These are phyloP conservation scores for Oryzias dopingdopingensis DNA, from an alignment of 2,797 vertebrate genomes.

Conservation along the genomic window DNA sequence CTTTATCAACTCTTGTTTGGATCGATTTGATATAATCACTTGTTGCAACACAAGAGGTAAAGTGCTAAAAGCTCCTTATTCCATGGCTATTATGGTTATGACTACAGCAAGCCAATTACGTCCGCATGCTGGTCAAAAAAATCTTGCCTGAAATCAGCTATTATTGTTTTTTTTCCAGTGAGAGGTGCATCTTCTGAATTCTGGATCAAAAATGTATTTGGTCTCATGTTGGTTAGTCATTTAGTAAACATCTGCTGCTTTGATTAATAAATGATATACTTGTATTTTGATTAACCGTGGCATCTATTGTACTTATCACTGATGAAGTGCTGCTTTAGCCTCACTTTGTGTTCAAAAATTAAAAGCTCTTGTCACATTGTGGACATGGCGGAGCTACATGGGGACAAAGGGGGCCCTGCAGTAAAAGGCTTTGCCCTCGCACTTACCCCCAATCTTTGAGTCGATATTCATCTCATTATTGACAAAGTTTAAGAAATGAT, in stretches of 20 bases:
- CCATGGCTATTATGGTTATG: constrained; percentile 44
- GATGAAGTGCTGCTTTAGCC: too few species aligned
- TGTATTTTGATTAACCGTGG: too few species aligned
- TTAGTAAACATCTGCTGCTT: constrained; percentile 24
- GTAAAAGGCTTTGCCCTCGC: too few species aligned
- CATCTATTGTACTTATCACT: too few species aligned
- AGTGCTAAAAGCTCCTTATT: constrained; percentile 58
- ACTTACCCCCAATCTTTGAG: too few species aligned
- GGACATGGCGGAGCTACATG: too few species aligned
- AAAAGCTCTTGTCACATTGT: too few species aligned
- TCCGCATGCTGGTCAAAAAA: constrained; percentile 47
- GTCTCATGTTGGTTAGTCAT: constrained; percentile 27
- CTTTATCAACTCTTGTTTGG: constrained; percentile 48
- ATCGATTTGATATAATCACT: constrained; percentile 69
- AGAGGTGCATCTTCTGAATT: constrained; percentile 46
- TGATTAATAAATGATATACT: constrained; percentile 3
- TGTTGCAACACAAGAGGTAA: constrained; percentile 61
- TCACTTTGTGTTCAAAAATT: too few species aligned
- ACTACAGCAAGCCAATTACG: constrained; percentile 62
- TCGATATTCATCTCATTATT: too few species aligned
- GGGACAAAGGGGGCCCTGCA: too few species aligned
- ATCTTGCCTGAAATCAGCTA: constrained; percentile 57
- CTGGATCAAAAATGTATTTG: constrained; percentile 13
- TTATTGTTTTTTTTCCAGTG: constrained; percentile 46
- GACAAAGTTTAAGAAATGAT: too few species aligned